These are phyloP conservation scores for Lamellibrachia luymesi DNA, from an alignment of 1,140 invertebrate species.

Conservation along the genomic window DNA sequence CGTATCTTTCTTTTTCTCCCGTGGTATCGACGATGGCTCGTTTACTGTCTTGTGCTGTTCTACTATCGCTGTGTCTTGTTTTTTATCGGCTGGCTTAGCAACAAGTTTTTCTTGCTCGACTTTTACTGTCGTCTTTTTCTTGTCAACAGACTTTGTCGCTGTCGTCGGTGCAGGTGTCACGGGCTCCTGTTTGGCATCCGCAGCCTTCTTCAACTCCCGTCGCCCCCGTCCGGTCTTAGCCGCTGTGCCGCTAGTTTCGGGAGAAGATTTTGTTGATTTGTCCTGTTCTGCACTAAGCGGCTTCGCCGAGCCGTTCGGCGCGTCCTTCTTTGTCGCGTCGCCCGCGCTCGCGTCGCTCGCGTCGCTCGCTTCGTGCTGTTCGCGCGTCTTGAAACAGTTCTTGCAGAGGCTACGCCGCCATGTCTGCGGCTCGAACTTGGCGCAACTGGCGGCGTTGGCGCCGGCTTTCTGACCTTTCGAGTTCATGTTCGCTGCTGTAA, in stretches of 20 bases:
- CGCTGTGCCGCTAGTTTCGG: background rate
- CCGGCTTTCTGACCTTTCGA: constrained; percentile 12
- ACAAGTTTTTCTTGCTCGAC: background rate
- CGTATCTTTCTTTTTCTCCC: background rate
- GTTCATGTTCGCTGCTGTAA: constrained; percentile 8
- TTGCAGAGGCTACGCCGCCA: constrained; percentile 52
- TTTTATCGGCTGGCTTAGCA: background rate
- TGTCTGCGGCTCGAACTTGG: constrained; percentile 52
- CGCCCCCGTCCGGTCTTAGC: background rate
- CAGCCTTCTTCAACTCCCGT: background rate
- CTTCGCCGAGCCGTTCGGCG: constrained; percentile 9
- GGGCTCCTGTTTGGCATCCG: background rate
- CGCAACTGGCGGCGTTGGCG: constrained; percentile 31
- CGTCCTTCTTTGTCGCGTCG: background rate
- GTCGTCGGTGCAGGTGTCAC: background rate
- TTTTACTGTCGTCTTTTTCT: background rate
- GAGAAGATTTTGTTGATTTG: background rate
- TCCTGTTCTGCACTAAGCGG: background rate
- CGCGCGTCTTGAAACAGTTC: constrained; percentile 46
- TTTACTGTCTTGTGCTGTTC: background rate
- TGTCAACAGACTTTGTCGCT: background rate
- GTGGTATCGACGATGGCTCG: background rate
- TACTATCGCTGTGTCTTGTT: background rate
- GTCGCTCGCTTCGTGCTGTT: constrained; percentile 13
- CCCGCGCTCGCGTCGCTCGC: background rate